Evolutionary conservation across 2,888 invertebrate species (phyloP), one percentile per base, ranked within the genome.

Genomic region (Dryobota labecula): DNA sequence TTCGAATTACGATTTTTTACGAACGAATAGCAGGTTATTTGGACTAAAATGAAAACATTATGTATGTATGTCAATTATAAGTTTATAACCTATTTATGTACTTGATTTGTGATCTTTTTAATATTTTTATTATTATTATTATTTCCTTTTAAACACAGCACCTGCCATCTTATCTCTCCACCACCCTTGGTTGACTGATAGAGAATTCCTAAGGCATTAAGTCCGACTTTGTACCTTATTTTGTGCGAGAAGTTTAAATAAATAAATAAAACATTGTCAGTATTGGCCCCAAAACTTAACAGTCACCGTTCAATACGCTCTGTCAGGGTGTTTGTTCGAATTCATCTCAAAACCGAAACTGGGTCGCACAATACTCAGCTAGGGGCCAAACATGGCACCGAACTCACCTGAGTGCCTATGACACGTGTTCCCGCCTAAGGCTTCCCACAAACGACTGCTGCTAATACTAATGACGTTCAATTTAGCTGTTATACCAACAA

Each of bases 381-480:
- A 49, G 58, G 53, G 61, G 80, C 56, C 64, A 76, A 70, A 80
- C 78, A 78, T 30, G 64, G 67, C 71, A 64, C 45, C 5, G 15
- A 24, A 20, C 65, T 24, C 66, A 73, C 78, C 70, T 82, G 69
- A 76, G 64, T 67, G 60, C 62, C 49, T 71, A 64, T 18, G 70
- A 63, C 80, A 80, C 82, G 75, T 82, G 73, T 80, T 62, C 24
- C 51, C 38, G 27, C 58, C 64, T 74, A 80, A 80, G 76, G 78
- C 64, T 82, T 80, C 73, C 64, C 74, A 47, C 80, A 73, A 73
- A 78, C 78, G 74, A 73, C 64, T 69, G 36, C 62, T 43, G 45
- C 68, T 76, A 76, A 82, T n/a, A n/a, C 70, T 73, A 73, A 76
- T 80, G 66, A 70, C 66, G 70, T 84, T 80, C 62, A 73, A 75